phyloP scores from a whole-genome alignment of 2,888 invertebrate species.

The Troides helena region DNA sequence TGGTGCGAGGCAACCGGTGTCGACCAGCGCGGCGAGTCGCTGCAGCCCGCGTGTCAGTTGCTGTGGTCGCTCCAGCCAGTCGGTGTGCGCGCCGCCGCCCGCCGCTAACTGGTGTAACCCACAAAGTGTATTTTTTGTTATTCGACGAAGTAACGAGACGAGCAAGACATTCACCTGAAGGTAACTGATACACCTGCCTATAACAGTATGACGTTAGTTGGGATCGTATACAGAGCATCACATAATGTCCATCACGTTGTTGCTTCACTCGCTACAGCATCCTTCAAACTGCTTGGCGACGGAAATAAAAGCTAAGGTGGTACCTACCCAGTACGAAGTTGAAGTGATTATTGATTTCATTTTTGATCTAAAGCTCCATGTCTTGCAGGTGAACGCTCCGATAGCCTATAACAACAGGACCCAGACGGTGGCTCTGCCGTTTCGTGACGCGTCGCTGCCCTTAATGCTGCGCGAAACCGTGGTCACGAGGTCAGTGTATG shows the following conservation, averaged over 20 bases:
- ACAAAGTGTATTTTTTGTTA: neutral
- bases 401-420: constrained; percentile 48
- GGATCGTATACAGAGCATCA: too few relatives aligned
- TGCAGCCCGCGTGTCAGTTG: constrained; percentile 52
- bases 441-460: constrained; percentile 51
- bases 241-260: too few relatives aligned
- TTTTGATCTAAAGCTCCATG: neutral
- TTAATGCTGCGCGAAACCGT: constrained; percentile 61
- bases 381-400: constrained; percentile 56
- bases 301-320: too few relatives aligned
- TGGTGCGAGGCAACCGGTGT: constrained; percentile 56
- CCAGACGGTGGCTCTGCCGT: constrained; percentile 55
- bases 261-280: too few relatives aligned
- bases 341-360: neutral
- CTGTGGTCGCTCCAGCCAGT: constrained; percentile 61
- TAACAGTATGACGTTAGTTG: too few relatives aligned
- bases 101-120: constrained; percentile 53
- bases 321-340: too few relatives aligned
- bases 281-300: too few relatives aligned
- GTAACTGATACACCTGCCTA: too few relatives aligned
- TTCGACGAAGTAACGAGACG: too few relatives aligned
- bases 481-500: constrained; percentile 56
- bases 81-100: constrained; percentile 58
- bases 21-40: constrained; percentile 55
- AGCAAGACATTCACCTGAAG: too few relatives aligned